A percentile compares a stretch with the other conserved stretches of the same genome.
phyloP scores from a whole-genome alignment of 2,888 invertebrate species.

The Phytoseiulus persimilis region DNA sequence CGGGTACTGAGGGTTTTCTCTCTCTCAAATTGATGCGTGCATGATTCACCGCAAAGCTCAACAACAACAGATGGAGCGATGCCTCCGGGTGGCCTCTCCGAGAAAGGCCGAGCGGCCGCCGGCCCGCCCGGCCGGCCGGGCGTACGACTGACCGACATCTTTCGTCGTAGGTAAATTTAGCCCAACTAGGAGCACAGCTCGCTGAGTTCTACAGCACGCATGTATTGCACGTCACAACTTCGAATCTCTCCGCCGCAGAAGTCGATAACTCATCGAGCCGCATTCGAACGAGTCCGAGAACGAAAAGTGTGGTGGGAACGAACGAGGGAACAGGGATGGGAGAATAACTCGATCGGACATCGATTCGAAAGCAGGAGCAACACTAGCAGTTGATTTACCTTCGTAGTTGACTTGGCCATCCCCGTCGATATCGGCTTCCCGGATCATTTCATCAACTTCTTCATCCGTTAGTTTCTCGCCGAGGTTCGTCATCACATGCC shows the following conservation, averaged over 20 bases:
- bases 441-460: conserved; percentile 98
- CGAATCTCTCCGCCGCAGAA: neutral
- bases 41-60: neutral
- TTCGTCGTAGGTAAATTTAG: neutral
- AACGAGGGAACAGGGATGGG: neutral
- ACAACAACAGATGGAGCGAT: neutral
- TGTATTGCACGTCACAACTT: neutral
- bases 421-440: conserved; percentile 96
- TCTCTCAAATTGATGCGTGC: neutral
- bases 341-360: neutral
- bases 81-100: neutral
- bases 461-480: conserved; percentile 98
- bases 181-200: neutral
- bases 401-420: conserved; percentile 98
- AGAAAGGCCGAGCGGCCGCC: neutral
- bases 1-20: neutral
- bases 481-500: conserved; percentile 99
- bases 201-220: neutral
- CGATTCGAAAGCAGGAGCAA: neutral
- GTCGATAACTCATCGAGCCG: neutral
- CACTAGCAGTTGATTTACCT: conserved; percentile 51
- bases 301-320: neutral
- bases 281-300: neutral
- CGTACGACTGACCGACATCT: neutral
- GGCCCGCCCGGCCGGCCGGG: too few species aligned